Conservation (phyloP, 2,113 vertebrate species). For the Mystacornis crossleyi region DNA sequence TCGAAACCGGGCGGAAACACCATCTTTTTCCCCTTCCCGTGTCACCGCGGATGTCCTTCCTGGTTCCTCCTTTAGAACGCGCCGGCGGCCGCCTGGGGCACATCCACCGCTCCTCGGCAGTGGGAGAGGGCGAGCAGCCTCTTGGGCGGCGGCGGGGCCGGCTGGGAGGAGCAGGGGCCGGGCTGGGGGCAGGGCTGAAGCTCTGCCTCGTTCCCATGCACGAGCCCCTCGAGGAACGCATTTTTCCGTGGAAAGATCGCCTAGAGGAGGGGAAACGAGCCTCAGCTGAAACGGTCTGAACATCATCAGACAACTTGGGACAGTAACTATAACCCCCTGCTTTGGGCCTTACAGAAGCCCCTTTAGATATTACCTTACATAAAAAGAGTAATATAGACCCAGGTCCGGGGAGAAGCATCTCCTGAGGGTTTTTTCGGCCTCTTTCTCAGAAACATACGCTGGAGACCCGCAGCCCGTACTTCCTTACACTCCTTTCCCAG, state of each 20-base stretch:
- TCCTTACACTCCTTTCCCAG: not conserved
- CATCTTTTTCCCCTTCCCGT: fast-evolving
- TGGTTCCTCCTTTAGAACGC: fast-evolving
- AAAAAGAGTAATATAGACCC: not conserved
- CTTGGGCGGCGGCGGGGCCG: fast-evolving
- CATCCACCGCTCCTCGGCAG: fast-evolving
- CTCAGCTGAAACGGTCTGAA: not conserved
- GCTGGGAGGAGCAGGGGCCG: fast-evolving
- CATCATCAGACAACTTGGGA: fast-evolving
- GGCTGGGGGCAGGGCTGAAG: fast-evolving
- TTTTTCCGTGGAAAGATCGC: not conserved
- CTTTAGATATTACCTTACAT: not conserved
- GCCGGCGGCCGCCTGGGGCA: fast-evolving
- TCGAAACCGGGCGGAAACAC: slow-evolving; percentile 68
- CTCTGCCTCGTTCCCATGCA: fast-evolving
- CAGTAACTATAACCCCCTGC: not conserved
- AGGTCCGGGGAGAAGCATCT: not conserved
- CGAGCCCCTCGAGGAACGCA: fast-evolving
- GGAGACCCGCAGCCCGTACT: fast-evolving
- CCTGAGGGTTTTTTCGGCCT: not conserved
- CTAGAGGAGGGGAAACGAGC: fast-evolving
- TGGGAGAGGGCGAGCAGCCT: fast-evolving
- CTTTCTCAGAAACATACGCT: fast-evolving
- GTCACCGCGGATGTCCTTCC: fast-evolving
- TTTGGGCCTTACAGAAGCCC: not conserved